phyloP scores from a whole-genome alignment of 2,888 invertebrate genomes.

The Oithona nana region DNA sequence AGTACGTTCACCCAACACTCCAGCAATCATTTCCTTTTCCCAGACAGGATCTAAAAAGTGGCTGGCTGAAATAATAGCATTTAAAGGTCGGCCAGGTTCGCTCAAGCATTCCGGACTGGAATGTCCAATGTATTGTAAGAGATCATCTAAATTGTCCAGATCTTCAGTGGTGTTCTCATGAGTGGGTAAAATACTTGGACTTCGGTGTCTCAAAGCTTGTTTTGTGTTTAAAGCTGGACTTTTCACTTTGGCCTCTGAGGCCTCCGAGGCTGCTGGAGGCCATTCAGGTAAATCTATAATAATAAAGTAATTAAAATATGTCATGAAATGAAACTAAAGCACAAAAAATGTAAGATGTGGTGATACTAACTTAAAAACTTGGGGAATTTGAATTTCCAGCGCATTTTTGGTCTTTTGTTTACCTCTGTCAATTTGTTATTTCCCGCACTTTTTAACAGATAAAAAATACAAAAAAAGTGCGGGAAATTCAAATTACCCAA shows the following conservation, averaged over 20 bases:
- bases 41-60: neutral
- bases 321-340: too few species aligned
- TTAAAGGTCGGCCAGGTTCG: constrained; percentile 45
- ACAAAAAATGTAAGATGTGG: too few species aligned
- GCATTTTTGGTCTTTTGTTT: too few species aligned
- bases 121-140: constrained; percentile 71
- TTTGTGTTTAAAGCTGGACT: constrained; percentile 14
- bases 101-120: constrained; percentile 73
- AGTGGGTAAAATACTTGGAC: constrained; percentile 55
- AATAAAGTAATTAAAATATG: too few species aligned
- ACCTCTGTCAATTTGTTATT: too few species aligned
- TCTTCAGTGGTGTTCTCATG: constrained; percentile 62
- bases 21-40: constrained; percentile 11
- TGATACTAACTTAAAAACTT: too few species aligned
- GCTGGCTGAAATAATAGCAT: neutral
- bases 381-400: too few species aligned
- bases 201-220: constrained; percentile 39
- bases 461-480: too few species aligned
- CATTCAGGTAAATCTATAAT: neutral
- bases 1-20: constrained; percentile 34
- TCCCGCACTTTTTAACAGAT: too few species aligned
- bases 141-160: constrained; percentile 75
- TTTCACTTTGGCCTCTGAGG: constrained; percentile 23
- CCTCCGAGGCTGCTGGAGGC: constrained; percentile 1
- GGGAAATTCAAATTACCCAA: too few species aligned